phyloP scores from a whole-genome alignment of 2,797 vertebrate genomes.

The Anguilla marmorata region DNA sequence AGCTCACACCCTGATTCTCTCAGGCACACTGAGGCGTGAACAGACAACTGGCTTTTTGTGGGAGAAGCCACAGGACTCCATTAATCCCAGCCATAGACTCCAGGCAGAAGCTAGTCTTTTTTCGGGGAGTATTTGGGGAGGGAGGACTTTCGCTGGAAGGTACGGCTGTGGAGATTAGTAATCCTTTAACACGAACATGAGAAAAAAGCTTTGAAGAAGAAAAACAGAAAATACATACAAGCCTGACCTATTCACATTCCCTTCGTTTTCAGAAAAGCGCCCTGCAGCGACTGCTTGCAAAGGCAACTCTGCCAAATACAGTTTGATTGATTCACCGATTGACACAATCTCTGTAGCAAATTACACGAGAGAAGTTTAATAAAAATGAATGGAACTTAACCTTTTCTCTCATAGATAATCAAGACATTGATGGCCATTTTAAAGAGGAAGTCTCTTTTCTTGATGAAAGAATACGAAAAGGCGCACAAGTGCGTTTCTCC shows the following conservation, averaged over 20 bases:
- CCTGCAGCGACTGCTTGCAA: conserved; percentile 41
- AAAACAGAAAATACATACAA: conserved; percentile 52
- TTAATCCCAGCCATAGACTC: conserved; percentile 62
- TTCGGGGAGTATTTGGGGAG: conserved; percentile 45
- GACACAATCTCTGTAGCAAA: conserved; percentile 49
- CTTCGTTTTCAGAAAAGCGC: conserved; percentile 46
- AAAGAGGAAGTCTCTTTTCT: not conserved
- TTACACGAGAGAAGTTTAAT: conserved; percentile 35
- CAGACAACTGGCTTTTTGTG: conserved; percentile 63
- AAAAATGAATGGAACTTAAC: conserved; percentile 51
- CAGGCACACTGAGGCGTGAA: conserved; percentile 57
- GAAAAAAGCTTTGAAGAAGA: conserved; percentile 55
- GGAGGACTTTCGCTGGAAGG: conserved; percentile 51
- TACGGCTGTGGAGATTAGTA: conserved; percentile 52
- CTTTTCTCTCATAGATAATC: conserved; percentile 46
- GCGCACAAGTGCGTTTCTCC: not conserved
- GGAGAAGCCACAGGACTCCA: conserved; percentile 57
- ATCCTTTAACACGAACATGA: conserved; percentile 57
- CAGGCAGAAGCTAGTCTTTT: conserved; percentile 48
- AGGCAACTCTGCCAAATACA: conserved; percentile 51
- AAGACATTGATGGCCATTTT: conserved; percentile 18
- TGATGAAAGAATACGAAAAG: not conserved
- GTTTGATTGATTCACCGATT: conserved; percentile 49
- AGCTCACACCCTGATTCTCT: conserved; percentile 54
- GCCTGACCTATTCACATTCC: conserved; percentile 56